Base-by-base conservation (phyloP, 2,888 invertebrate species). In the Deroplatys truncata region DNA sequence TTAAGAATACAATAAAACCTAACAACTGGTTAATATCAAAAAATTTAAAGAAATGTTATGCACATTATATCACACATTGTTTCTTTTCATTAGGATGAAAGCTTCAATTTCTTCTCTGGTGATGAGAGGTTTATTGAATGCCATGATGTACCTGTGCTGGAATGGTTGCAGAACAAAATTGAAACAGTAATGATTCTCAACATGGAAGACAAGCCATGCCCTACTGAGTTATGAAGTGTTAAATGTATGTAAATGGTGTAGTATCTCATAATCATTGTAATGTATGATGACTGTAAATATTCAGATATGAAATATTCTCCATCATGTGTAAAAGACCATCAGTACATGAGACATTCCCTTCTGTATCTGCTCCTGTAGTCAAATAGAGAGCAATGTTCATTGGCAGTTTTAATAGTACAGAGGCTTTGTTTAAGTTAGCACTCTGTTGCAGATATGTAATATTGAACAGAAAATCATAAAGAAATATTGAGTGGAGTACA, bases 161-260 rank as follows among this genome's bases (percentile, higher is more conserved):
- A 94, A 28, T 97, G 97, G 97, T 93, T 97, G 43, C 96, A 96
- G 92, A 95, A 95, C 90, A 96, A 97, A 94, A 96, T 97, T 89
- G 96, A 97, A 92, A 96, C 96, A 92, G 97, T 96, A 1, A 95
- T 97, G 92, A 95, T 97, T 89, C 94, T 96, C 82, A 96, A 96
- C 88, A 95, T 97, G 94, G 96, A 97, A 93, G 96, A 96, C 92
- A 96, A 96, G 92, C 94, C 96, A 1, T 96, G 96, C 89, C 92
- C 94, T n/a, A 91, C 90, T 16, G 90, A 92, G 56, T n/a, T 89
- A 31, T 89, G 85, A 89, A 72, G n/a, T 28, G 25, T 43, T n/a
- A 35, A 83, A 82, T n/a, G 31, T 43, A n/a, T 83, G 72, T 85
- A 85, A 56, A 85, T 28, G 13, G 29, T 16, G 85, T 49, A 25